These are phyloP conservation scores for Trogon surrucura DNA, from an alignment of 2,113 vertebrate genomes.

Conservation along the genomic window DNA sequence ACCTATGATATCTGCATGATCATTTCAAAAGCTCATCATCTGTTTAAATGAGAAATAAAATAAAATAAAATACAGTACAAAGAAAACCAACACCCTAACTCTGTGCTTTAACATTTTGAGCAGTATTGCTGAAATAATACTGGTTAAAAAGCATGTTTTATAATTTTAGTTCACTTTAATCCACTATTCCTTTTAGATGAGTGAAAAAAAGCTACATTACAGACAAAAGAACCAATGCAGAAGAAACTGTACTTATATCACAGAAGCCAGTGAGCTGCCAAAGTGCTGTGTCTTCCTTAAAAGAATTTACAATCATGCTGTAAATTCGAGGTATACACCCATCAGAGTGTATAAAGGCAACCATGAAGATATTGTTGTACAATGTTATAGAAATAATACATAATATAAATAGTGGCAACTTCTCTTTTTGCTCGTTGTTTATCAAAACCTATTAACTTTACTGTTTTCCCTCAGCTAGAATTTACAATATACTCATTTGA, in stretches of 20 bases:
- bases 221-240: neutral
- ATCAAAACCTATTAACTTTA: constrained; percentile 1
- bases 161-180: neutral
- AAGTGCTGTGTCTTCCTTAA: neutral
- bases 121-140: neutral
- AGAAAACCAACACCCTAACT: neutral
- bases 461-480: constrained; percentile 32
- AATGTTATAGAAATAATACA: neutral
- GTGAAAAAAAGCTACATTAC: neutral
- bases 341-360: neutral
- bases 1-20: neutral
- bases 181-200: neutral
- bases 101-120: neutral
- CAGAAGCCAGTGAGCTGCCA: neutral
- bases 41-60: neutral
- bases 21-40: neutral
- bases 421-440: constrained; percentile 8
- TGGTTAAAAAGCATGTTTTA: neutral
- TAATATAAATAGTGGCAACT: neutral
- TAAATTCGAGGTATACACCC: neutral
- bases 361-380: neutral
- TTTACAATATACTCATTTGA: constrained; percentile 9
- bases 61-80: neutral
- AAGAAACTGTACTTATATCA: neutral
- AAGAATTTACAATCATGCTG: neutral